These are phyloP conservation scores for Diarsia rubi DNA, from an alignment of 2,888 invertebrate genomes.

Conservation along the genomic window DNA sequence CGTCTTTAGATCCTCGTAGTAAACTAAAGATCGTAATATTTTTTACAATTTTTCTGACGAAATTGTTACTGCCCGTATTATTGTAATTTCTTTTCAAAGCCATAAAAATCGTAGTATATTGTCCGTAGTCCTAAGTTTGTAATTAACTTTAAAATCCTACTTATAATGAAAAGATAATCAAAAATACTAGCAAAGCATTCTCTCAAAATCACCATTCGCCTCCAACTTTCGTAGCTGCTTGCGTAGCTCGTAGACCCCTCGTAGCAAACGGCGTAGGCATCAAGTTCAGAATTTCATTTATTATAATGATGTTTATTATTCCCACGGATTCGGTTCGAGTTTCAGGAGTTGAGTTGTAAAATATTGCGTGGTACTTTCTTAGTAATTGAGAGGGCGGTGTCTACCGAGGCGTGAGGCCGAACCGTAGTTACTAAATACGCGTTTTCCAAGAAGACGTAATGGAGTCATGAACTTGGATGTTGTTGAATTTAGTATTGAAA, in stretches of 20 bases:
- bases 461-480: constrained; percentile 9
- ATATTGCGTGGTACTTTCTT: constrained; percentile 31
- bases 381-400: constrained; percentile 42
- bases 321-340: constrained; percentile 6
- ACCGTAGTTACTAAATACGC: constrained; percentile 35
- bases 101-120: constrained; percentile 5
- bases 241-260: constrained; percentile 12
- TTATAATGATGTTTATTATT: constrained; percentile 3
- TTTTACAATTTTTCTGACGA: not conserved
- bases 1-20: not conserved
- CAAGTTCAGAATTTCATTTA: constrained; percentile 5
- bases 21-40: not conserved
- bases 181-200: not conserved
- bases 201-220: not conserved
- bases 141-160: not conserved
- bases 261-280: constrained; percentile 23
- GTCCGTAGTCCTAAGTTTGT: not conserved
- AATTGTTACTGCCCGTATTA: too few relatives aligned
- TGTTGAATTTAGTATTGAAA: constrained; percentile 10
- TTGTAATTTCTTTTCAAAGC: not conserved
- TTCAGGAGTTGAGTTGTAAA: constrained; percentile 25
- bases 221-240: not conserved
- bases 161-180: not conserved
- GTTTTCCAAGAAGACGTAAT: constrained; percentile 33
- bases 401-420: constrained; percentile 16